Conservation (phyloP, 1,140 invertebrate genomes). For the Whitmania pigra region DNA sequence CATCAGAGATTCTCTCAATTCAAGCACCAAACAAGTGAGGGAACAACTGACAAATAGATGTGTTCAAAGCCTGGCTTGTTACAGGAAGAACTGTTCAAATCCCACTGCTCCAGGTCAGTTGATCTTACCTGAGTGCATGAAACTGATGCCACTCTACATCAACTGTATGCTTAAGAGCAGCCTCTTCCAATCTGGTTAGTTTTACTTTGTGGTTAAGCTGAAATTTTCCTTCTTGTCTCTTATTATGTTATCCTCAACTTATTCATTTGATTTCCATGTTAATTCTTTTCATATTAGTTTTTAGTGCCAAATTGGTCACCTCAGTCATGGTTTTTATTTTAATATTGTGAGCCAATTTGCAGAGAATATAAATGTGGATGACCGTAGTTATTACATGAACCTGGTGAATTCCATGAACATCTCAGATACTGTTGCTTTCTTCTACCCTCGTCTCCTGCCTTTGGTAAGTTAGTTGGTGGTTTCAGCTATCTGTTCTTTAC, state of each 20-base stretch:
- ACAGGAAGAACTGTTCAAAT: conserved; percentile 80
- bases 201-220: not conserved
- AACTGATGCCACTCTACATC: conserved; percentile 83
- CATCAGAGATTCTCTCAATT: conserved; percentile 37
- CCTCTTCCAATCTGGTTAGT: conserved; percentile 69
- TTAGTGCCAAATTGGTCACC: no score
- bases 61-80: conserved; percentile 78
- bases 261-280: no score
- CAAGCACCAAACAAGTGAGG: conserved; percentile 49
- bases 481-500: no score
- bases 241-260: not conserved
- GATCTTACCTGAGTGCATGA: conserved; percentile 93
- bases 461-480: conserved; percentile 46
- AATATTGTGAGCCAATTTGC: conserved; percentile 1
- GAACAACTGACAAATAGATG: conserved; percentile 52
- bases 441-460: conserved; percentile 77
- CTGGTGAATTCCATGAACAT: conserved; percentile 70
- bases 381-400: conserved; percentile 77
- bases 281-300: no score
- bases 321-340: no score
- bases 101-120: conserved; percentile 83
- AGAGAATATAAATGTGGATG: conserved; percentile 55
- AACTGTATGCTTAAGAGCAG: conserved; percentile 86
- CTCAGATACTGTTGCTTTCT: conserved; percentile 61
- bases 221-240: not conserved